Percentiles rank a stretch among this genome's conserved stretches.
Conservation (phyloP, 2,113 vertebrate genomes). For the Poeciliopsis retropinna region DNA sequence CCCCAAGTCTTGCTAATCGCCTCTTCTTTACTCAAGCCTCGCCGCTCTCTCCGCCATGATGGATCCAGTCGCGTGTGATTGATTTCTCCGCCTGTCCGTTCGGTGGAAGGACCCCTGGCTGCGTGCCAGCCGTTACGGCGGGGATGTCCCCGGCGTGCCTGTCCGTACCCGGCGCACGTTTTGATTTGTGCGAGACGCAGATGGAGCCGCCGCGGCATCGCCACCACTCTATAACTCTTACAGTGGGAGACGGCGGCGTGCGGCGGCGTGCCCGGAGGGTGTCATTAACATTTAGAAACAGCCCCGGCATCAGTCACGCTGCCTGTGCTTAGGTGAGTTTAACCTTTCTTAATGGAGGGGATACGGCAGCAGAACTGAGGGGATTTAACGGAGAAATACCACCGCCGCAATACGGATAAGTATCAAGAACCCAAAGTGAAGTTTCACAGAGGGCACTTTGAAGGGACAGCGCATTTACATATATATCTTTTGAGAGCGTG, state of each 20-base stretch:
- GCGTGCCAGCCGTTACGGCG: slow-evolving; percentile 71
- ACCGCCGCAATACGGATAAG: slow-evolving; percentile 39
- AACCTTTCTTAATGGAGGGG: slow-evolving; percentile 69
- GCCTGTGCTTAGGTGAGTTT: slow-evolving; percentile 77
- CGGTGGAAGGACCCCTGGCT: slow-evolving; percentile 75
- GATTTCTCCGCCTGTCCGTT: slow-evolving; percentile 72
- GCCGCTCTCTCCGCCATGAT: slow-evolving; percentile 68
- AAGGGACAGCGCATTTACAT: slow-evolving; percentile 42
- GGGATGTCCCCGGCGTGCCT: slow-evolving; percentile 41
- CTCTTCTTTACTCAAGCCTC: slow-evolving; percentile 77
- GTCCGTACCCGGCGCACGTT: slow-evolving; percentile 17
- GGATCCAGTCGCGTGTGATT: slow-evolving; percentile 77
- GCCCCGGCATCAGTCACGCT: slow-evolving; percentile 70
- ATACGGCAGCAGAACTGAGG: slow-evolving; percentile 61
- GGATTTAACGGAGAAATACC: slow-evolving; percentile 63
- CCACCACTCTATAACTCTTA: slow-evolving; percentile 61
- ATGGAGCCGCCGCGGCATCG: slow-evolving; percentile 76
- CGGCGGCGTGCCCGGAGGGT: slow-evolving; percentile 65
- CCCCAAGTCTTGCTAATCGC: slow-evolving; percentile 72
- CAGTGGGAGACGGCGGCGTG: slow-evolving; percentile 50
- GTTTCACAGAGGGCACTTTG: slow-evolving; percentile 37
- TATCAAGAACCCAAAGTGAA: slow-evolving; percentile 48
- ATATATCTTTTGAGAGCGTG: slow-evolving; percentile 19
- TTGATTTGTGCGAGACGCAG: slow-evolving; percentile 62
- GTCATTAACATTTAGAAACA: slow-evolving; percentile 80